Base-by-base conservation (phyloP, 2,113 vertebrate genomes). In the Vidua chalybeata region DNA sequence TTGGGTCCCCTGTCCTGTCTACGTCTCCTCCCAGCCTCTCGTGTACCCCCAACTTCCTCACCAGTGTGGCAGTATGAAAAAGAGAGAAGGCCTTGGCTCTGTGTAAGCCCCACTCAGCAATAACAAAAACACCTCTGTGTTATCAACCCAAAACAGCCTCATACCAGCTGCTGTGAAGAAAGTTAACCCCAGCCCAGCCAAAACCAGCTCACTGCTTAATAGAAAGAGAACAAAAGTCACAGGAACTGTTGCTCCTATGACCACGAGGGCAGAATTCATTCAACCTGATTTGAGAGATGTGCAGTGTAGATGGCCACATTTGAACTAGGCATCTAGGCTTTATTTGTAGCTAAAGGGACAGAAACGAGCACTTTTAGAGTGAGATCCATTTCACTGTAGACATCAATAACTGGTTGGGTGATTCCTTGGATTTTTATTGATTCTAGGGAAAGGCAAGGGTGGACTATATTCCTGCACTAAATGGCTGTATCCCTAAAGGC, bases 41-140 rank as follows among this genome's bases (percentile, higher is more conserved):
- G 0, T 3, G 13, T 20, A 52, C 5, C 5, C 35, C 27, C 15
- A 45, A 0, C 3, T 7, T 17, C 33, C 33, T 45, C 28, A 5
- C 6, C 45, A 26, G 5, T 1, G 3, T n/a, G 12, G 6, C 51
- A 45, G 10, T 4, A 39, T 1, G 7, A 13, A 39, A 52, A 52
- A 10, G 22, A 66, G 43, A 20, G 1, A 33, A 9, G 28, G 23
- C 39, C 28, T 54, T 61, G 54, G 13, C 11, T 67, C 23, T 46
- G 37, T 10, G 39, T 4, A 30, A 67, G 19, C 37, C 11, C 19
- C 11, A 3, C 61, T 75, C 28, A 48, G 24, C n/a, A 74, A 30
- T 5, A 24, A 21, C 5, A 18, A 26, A 56, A 41, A 22, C 15
- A 11, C n/a, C 19, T 61, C 37, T 19, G 0, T 10, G 1, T n/a